phyloP scores from a whole-genome alignment of 2,797 vertebrate genomes.

The Sebastes minor region DNA sequence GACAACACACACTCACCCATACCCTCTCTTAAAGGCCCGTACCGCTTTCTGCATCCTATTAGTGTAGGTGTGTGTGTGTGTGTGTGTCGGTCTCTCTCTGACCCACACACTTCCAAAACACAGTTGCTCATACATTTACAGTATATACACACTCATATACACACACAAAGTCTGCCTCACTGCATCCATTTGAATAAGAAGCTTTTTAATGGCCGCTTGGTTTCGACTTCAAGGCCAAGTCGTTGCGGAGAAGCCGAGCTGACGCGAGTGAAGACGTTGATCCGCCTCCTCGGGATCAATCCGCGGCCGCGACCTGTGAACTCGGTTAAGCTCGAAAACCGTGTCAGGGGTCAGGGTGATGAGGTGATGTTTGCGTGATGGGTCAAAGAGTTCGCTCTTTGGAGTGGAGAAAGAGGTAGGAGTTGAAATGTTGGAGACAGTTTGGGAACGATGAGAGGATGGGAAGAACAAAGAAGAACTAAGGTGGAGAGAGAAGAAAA shows the following conservation, averaged over 20 bases:
- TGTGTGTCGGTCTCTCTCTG: background rate
- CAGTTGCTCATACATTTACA: constrained; percentile 2
- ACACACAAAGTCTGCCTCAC: constrained; percentile 12
- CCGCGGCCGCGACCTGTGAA: constrained; percentile 21
- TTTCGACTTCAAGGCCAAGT: constrained; percentile 53
- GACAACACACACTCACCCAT: constrained; percentile 67
- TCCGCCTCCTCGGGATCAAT: constrained; percentile 45
- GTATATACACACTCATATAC: background rate
- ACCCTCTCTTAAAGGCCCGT: constrained; percentile 50
- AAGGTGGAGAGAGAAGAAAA: background rate
- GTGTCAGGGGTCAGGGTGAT: constrained; percentile 29
- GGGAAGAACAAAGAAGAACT: constrained; percentile 1
- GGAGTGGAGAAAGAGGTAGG: constrained; percentile 12
- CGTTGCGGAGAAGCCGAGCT: constrained; percentile 10
- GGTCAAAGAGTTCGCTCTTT: constrained; percentile 10
- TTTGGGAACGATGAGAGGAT: background rate
- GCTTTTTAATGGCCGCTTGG: constrained; percentile 57
- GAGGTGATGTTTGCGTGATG: constrained; percentile 15
- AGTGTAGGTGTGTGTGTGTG: constrained; percentile 20
- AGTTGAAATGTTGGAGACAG: background rate
- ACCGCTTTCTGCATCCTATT: constrained; percentile 60
- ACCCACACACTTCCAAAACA: constrained; percentile 21
- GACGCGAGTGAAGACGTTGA: constrained; percentile 30
- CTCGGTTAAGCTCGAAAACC: constrained; percentile 31
- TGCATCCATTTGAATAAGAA: constrained; percentile 68